Base-by-base conservation (phyloP, 2,888 invertebrate species). In the Eretmocerus hayati region DNA sequence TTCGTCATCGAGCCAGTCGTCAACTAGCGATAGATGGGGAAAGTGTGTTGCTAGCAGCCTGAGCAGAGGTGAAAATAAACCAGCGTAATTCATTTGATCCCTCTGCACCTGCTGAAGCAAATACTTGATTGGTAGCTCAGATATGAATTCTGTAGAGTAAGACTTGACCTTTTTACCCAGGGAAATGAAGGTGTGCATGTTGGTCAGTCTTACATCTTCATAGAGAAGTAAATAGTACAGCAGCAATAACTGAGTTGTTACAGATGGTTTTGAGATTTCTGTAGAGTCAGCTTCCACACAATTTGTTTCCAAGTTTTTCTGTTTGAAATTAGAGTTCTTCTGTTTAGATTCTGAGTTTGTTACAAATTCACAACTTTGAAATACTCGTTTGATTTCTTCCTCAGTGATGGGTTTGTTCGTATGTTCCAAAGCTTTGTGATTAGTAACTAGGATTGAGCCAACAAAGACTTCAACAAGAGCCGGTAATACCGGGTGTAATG, bases 381-480 rank as follows among this genome's bases (percentile, higher is more conserved):
- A 92, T 0, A 91, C 89, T 55, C 78, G 78, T 53, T 90, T 74
- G 2, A 57, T 56, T 73, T 96, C 94, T 51, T 85, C 83, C 69
- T 95, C 93, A 2, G 85, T 83, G 51, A 96, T 84, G 0, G 95
- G 92, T 64, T 92, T 88, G 68, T 96, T 95, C 4, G 90, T 87
- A 55, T 87, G 84, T 66, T 93, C 90, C 18, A 78, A 76, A 0
- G 78, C 72, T 26, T 81, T 81, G 55, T 78, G 82, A 51, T 80
- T 79, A 1, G 80, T 79, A 18, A 87, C 77, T 15, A 95, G 81
- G 53, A 95, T 85, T 2, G 94, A 94, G 69, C 88, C 90, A 0
- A 96, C 92, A 63, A 92, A 97, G 0, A 92, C 93, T 73, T 96
- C 95, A 1, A 96, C 88, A 22, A 97, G 75, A 2, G 89, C 86